Percentiles rank a stretch among this genome's conserved stretches.
These are phyloP conservation scores for Holocentrus rufus DNA, from an alignment of 2,797 vertebrate species.

Conservation along the genomic window DNA sequence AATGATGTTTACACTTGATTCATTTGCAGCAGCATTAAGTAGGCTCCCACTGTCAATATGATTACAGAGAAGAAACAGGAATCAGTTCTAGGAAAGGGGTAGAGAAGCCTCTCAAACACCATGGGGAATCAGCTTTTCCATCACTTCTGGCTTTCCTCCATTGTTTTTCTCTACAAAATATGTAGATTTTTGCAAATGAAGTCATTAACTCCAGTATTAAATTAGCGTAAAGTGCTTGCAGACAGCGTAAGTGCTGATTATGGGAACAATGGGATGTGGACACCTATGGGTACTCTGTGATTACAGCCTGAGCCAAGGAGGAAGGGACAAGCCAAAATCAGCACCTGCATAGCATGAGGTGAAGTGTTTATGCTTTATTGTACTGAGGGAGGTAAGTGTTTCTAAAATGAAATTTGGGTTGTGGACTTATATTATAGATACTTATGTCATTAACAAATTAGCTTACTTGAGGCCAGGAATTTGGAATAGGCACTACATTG, in stretches of 20 bases:
- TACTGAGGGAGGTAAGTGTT: background rate
- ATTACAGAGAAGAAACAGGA: slow-evolving; percentile 41
- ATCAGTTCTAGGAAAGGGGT: slow-evolving; percentile 16
- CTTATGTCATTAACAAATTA: background rate
- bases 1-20: slow-evolving; percentile 64
- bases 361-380: slow-evolving; percentile 11
- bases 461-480: background rate
- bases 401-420: background rate
- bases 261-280: slow-evolving; percentile 51
- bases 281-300: slow-evolving; percentile 48
- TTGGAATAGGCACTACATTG: background rate
- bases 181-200: slow-evolving; percentile 69
- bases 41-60: slow-evolving; percentile 39
- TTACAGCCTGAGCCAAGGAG: slow-evolving; percentile 36
- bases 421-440: background rate
- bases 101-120: slow-evolving; percentile 29
- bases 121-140: slow-evolving; percentile 48
- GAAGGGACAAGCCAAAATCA: slow-evolving; percentile 20
- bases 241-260: slow-evolving; percentile 59
- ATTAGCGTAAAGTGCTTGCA: slow-evolving; percentile 54
- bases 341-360: slow-evolving; percentile 14
- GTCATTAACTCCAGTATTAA: slow-evolving; percentile 59
- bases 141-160: slow-evolving; percentile 36
- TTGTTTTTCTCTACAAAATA: slow-evolving; percentile 53
- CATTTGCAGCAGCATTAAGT: slow-evolving; percentile 53